Conservation (phyloP, 2,888 invertebrate species). For the Athetis lepigone region DNA sequence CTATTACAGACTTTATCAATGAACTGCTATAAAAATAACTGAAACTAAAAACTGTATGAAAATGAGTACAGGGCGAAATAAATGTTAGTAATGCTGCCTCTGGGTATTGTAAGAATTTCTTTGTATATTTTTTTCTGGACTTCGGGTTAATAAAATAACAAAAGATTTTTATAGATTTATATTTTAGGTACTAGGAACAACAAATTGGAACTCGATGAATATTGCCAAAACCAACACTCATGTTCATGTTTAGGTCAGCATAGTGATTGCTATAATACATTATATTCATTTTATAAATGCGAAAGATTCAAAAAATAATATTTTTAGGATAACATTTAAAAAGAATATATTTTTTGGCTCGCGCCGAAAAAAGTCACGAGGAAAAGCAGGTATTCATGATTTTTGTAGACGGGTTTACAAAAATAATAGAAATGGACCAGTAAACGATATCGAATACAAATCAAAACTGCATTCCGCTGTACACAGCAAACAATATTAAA, state of each 20-base stretch:
- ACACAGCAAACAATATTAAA: constrained; percentile 8
- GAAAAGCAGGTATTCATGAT: no score
- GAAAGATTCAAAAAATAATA: no score
- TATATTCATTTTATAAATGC: no score
- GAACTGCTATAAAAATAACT: constrained; percentile 51
- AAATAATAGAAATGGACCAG: background rate
- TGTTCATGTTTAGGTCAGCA: background rate
- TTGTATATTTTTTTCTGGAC: constrained; percentile 1
- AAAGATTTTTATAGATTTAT: no score
- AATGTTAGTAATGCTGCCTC: background rate
- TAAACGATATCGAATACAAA: background rate
- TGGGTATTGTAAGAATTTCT: background rate
- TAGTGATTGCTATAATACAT: background rate
- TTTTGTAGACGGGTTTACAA: no score
- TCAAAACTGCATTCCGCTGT: constrained; percentile 2
- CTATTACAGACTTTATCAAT: constrained; percentile 46
- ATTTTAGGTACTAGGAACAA: background rate
- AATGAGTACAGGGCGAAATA: constrained; percentile 4
- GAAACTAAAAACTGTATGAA: constrained; percentile 31
- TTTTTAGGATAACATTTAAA: no score
- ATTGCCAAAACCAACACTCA: background rate
- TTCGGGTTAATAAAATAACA: background rate
- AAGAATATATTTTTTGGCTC: background rate
- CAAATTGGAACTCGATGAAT: background rate
- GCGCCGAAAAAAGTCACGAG: no score